Conservation (phyloP, 2,888 invertebrate species). For the Nomada flava region DNA sequence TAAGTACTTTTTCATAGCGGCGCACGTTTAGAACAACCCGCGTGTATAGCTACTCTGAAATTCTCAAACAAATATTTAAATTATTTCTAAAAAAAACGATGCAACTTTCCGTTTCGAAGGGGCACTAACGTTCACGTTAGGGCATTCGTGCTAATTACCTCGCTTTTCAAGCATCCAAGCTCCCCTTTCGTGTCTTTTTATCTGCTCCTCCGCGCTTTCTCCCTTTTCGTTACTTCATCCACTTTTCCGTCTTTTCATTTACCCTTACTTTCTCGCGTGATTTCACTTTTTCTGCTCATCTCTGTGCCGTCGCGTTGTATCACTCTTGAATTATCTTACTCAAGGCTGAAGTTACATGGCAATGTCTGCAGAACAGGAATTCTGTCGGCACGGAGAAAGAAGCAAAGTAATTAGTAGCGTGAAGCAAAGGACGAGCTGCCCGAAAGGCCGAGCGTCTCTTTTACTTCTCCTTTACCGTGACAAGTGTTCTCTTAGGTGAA, state of each 20-base stretch:
- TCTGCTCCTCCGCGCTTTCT: neutral
- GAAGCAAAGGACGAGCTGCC: neutral
- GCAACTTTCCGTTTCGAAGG: slow-evolving; percentile 54
- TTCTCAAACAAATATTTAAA: no score
- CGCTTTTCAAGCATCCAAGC: slow-evolving; percentile 49
- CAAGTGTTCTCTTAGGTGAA: neutral
- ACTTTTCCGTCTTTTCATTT: neutral
- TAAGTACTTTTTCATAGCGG: neutral
- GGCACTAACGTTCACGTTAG: slow-evolving; percentile 52
- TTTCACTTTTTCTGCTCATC: slow-evolving; percentile 11
- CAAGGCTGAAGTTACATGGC: slow-evolving; percentile 31
- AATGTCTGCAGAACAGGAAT: slow-evolving; percentile 7
- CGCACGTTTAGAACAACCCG: no score
- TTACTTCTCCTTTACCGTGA: neutral
- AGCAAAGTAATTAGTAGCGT: slow-evolving; percentile 39
- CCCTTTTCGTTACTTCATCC: slow-evolving; percentile 11
- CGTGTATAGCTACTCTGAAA: no score
- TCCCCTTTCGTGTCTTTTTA: slow-evolving; percentile 10
- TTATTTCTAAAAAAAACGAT: neutral
- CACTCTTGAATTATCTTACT: slow-evolving; percentile 47
- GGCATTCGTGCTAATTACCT: slow-evolving; percentile 68
- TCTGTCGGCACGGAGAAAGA: slow-evolving; percentile 3
- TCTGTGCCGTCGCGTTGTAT: neutral
- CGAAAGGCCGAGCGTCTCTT: neutral
- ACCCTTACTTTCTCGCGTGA: slow-evolving; percentile 39